phyloP scores from a whole-genome alignment of 2,113 vertebrate species.

The Actinemys pallida region DNA sequence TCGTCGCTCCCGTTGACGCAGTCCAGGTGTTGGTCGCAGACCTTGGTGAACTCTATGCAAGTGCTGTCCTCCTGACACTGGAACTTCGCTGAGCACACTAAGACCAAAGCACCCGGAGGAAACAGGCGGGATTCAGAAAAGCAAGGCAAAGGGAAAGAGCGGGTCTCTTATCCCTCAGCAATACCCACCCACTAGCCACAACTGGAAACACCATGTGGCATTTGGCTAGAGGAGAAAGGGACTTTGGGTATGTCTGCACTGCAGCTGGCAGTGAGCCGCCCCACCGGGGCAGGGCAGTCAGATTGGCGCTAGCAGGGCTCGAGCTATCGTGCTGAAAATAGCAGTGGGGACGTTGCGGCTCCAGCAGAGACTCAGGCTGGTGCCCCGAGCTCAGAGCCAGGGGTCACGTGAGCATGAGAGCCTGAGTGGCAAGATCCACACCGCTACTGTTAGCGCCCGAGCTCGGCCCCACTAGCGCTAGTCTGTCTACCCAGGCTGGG shows the following conservation, averaged over 20 bases:
- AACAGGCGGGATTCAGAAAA: not conserved
- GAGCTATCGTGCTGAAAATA: too few relatives aligned
- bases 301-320: too few relatives aligned
- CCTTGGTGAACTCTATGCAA: constrained; percentile 87
- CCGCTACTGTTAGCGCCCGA: too few relatives aligned
- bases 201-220: not conserved
- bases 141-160: not conserved
- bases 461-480: too few relatives aligned
- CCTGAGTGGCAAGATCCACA: too few relatives aligned
- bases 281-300: too few relatives aligned
- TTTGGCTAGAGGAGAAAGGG: not conserved
- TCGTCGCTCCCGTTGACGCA: constrained; percentile 88
- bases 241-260: not conserved
- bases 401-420: too few relatives aligned
- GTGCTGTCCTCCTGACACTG: constrained; percentile 88
- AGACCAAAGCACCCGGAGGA: not conserved
- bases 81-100: constrained; percentile 92
- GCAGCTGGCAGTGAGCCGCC: not conserved
- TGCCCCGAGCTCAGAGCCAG: too few relatives aligned
- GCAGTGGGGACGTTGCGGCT: too few relatives aligned
- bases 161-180: not conserved
- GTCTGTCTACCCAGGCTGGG: too few relatives aligned
- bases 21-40: constrained; percentile 89
- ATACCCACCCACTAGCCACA: not conserved
- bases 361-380: too few relatives aligned